Evolutionary conservation across 2,113 vertebrate species (phyloP).

Genomic region (Sylvietta virens): DNA sequence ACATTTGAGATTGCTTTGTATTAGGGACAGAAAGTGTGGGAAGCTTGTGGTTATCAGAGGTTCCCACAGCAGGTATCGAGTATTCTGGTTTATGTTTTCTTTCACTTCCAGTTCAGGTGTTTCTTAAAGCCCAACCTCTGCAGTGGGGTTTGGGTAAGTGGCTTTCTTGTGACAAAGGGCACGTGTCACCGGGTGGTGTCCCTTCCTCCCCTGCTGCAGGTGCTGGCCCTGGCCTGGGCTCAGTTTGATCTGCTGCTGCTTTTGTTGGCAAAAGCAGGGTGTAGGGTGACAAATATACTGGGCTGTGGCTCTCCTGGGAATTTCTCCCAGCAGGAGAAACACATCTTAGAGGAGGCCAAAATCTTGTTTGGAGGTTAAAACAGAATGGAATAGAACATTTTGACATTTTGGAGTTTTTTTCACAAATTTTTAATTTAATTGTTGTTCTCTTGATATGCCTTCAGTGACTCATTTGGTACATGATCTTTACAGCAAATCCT

Average conservation of each 20-base stretch:
- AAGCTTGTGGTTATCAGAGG: background rate
- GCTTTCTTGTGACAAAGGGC: background rate
- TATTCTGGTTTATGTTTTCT: background rate
- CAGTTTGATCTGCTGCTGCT: background rate
- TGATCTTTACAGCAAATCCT: background rate
- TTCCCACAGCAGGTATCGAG: background rate
- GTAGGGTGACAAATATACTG: background rate
- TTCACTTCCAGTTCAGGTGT: background rate
- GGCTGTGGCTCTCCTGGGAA: background rate
- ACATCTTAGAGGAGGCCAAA: background rate
- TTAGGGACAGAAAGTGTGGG: background rate
- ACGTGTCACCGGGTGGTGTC: rapidly evolving
- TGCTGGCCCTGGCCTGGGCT: background rate
- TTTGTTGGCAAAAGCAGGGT: background rate
- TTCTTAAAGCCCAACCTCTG: background rate
- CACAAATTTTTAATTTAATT: background rate
- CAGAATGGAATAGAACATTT: background rate
- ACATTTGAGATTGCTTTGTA: background rate
- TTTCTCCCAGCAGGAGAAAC: background rate
- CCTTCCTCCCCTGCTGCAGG: background rate
- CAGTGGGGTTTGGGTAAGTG: background rate
- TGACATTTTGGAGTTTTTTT: background rate
- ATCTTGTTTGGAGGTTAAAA: background rate
- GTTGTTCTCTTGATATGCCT: background rate
- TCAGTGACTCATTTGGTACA: background rate